Evolutionary conservation across 2,888 invertebrate genomes (phyloP).

Genomic region (Alcis repandata): DNA sequence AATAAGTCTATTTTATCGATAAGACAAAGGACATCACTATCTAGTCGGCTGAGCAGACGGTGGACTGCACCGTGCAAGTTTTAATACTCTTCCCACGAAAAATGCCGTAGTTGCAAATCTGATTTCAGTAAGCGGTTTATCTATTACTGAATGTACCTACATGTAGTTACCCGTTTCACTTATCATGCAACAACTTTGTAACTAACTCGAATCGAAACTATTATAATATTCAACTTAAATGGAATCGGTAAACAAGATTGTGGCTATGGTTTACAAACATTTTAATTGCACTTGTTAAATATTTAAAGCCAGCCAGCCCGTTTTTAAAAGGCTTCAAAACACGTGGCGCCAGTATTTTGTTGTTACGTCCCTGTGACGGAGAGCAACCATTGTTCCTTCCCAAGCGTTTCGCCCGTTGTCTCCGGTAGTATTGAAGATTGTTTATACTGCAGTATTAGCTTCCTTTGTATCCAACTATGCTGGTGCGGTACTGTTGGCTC

Average conservation of each 20-base stretch:
- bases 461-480: constrained; percentile 25
- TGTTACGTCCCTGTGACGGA: background rate
- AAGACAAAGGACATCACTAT: constrained; percentile 35
- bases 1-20: background rate
- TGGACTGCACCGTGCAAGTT: constrained; percentile 58
- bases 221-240: too few relatives aligned
- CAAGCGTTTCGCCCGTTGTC: constrained; percentile 20
- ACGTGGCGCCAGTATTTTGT: too few relatives aligned
- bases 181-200: too few relatives aligned
- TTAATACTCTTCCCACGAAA: constrained; percentile 30
- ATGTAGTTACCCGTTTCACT: too few relatives aligned
- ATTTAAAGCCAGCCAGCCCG: too few relatives aligned
- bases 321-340: too few relatives aligned
- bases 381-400: constrained; percentile 22
- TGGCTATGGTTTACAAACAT: too few relatives aligned
- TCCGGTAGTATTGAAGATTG: constrained; percentile 32
- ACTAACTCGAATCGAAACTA: too few relatives aligned
- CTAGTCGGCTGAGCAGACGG: constrained; percentile 47
- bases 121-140: constrained; percentile 3
- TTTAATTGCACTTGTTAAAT: too few relatives aligned
- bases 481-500: constrained; percentile 3
- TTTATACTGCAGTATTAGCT: constrained; percentile 30
- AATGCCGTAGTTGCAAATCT: constrained; percentile 36
- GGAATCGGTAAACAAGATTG: too few relatives aligned
- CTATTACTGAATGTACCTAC: background rate